Percentiles rank a stretch among this genome's conserved stretches.
phyloP scores from a whole-genome alignment of 2,797 vertebrate species.

The Enteromius paludinosus region DNA sequence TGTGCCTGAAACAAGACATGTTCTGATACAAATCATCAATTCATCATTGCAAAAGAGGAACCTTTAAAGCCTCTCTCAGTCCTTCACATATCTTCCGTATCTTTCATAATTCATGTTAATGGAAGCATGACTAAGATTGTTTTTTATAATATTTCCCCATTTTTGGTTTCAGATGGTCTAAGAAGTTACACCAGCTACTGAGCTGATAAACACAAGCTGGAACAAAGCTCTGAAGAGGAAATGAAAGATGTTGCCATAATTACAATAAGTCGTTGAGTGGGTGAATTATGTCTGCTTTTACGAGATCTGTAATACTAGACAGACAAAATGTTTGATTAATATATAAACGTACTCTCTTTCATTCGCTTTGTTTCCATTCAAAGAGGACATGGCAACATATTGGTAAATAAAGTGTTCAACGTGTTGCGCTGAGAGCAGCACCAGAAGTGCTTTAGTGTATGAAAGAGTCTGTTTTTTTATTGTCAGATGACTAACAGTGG shows the following conservation, averaged over 20 bases:
- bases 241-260: neutral
- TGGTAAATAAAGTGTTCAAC: neutral
- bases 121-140: conserved; percentile 21
- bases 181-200: conserved; percentile 15
- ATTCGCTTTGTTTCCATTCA: neutral
- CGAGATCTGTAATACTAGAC: neutral
- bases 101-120: conserved; percentile 28
- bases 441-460: neutral
- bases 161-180: conserved; percentile 25
- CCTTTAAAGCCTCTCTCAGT: conserved; percentile 17
- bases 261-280: neutral
- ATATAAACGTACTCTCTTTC: neutral
- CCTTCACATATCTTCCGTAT: conserved; percentile 34
- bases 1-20: conserved; percentile 55
- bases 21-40: conserved; percentile 44
- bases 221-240: conserved; percentile 6
- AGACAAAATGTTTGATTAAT: neutral
- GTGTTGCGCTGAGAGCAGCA: neutral
- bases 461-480: conserved; percentile 30
- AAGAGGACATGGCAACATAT: neutral
- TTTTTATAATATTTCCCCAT: conserved; percentile 18
- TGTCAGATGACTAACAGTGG: conserved; percentile 44
- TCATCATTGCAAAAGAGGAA: conserved; percentile 31
- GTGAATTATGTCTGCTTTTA: neutral
- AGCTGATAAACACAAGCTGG: neutral